Evolutionary conservation across 2,888 invertebrate genomes (phyloP).

Genomic region (Amphipyra berbera): DNA sequence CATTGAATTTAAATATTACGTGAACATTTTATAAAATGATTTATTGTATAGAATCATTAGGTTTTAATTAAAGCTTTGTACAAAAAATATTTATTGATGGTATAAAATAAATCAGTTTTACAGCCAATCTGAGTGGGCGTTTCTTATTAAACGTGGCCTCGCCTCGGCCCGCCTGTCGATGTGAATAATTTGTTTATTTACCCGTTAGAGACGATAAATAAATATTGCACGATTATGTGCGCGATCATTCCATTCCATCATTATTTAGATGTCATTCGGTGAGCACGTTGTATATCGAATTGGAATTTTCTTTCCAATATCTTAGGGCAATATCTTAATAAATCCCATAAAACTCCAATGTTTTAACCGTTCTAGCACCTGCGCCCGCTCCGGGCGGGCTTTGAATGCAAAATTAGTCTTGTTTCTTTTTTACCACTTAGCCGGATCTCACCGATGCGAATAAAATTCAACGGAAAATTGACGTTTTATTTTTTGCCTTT

Average conservation of each 20-base stretch:
- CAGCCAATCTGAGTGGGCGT: slow-evolving; percentile 36
- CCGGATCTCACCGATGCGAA: slow-evolving; percentile 80
- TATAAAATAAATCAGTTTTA: slow-evolving; percentile 50
- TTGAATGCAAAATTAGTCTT: slow-evolving; percentile 88
- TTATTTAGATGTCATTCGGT: slow-evolving; percentile 57
- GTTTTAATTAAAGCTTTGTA: slow-evolving; percentile 50
- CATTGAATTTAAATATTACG: slow-evolving; percentile 57
- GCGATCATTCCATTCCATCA: slow-evolving; percentile 53
- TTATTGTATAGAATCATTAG: slow-evolving; percentile 38
- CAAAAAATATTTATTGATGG: slow-evolving; percentile 32
- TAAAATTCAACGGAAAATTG: slow-evolving; percentile 83
- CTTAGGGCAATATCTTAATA: slow-evolving; percentile 85
- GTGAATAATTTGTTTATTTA: slow-evolving; percentile 43
- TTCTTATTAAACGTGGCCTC: slow-evolving; percentile 42
- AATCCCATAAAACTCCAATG: slow-evolving; percentile 88
- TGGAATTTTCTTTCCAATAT: slow-evolving; percentile 81
- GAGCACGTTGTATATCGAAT: slow-evolving; percentile 62
- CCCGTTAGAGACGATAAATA: slow-evolving; percentile 36
- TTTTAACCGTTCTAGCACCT: slow-evolving; percentile 87
- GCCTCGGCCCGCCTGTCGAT: slow-evolving; percentile 25
- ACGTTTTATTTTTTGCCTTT: slow-evolving; percentile 74
- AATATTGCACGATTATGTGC: slow-evolving; percentile 43
- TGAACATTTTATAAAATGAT: slow-evolving; percentile 41
- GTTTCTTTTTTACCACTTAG: slow-evolving; percentile 89
- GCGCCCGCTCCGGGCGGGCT: slow-evolving; percentile 82